These are phyloP conservation scores for Yasuhikotakia modesta DNA, from an alignment of 2,797 vertebrate species.

Conservation along the genomic window DNA sequence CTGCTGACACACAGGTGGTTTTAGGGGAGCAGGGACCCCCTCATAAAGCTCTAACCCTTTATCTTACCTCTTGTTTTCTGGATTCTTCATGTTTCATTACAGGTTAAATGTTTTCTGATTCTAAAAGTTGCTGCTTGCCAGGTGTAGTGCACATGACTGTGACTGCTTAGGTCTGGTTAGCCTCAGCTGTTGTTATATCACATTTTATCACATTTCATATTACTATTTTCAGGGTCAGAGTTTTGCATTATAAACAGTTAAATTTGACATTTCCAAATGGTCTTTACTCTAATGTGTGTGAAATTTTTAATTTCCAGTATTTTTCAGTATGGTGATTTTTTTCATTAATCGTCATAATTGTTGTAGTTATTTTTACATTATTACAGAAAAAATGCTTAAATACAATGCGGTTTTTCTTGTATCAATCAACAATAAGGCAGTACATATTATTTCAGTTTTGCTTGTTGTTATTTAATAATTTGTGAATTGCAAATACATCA, in stretches of 20 bases:
- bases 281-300: too few species aligned
- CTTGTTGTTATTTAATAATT: too few species aligned
- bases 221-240: background rate
- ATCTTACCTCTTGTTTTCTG: conserved; percentile 22
- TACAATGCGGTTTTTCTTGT: background rate
- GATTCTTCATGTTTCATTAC: conserved; percentile 12
- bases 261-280: too few species aligned
- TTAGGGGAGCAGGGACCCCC: conserved; percentile 55
- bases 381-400: background rate
- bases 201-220: too few species aligned
- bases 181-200: background rate
- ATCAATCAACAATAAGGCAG: background rate
- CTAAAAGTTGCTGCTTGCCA: conserved; percentile 1
- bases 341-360: too few species aligned
- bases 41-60: conserved; percentile 32
- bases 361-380: background rate
- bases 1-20: conserved; percentile 70
- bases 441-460: background rate
- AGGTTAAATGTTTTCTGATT: conserved; percentile 8
- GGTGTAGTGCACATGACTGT: background rate
- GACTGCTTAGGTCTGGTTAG: background rate
- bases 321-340: too few species aligned
- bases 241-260: background rate
- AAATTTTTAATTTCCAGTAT: too few species aligned
- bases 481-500: too few species aligned